Percentiles rank a stretch among this genome's conserved stretches.
Conservation (phyloP, 92 coral and sea anemone species). For the Heliopora coerulea region DNA sequence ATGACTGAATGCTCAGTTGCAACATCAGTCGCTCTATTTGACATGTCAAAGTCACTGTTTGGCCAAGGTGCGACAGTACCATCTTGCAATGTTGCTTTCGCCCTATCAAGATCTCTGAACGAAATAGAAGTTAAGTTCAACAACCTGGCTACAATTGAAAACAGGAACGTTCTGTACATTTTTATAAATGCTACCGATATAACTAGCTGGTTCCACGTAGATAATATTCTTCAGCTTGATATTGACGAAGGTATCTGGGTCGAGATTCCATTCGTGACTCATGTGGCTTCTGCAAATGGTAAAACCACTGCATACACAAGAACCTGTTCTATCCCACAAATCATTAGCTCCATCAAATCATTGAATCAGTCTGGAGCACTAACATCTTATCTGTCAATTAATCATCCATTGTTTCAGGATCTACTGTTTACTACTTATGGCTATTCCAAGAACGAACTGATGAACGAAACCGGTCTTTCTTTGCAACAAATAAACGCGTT, state of each 20-base stretch:
- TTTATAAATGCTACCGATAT: constrained; percentile 15
- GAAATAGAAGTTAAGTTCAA: constrained; percentile 22
- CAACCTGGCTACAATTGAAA: background rate
- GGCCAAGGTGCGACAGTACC: constrained; percentile 21
- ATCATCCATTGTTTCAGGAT: constrained; percentile 14
- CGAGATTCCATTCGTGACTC: constrained; percentile 30
- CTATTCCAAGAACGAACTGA: constrained; percentile 6
- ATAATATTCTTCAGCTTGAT: constrained; percentile 31
- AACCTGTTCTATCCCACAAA: constrained; percentile 34
- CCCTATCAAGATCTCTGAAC: constrained; percentile 28
- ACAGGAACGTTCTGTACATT: background rate
- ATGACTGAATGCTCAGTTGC: constrained; percentile 15
- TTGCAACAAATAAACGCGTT: background rate
- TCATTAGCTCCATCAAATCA: constrained; percentile 12
- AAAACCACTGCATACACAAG: background rate
- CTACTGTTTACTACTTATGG: constrained; percentile 23
- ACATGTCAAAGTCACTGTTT: constrained; percentile 16
- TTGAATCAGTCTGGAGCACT: constrained; percentile 28
- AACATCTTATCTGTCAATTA: background rate
- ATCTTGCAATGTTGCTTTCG: constrained; percentile 26
- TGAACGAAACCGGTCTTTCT: background rate
- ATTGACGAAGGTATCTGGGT: constrained; percentile 41
- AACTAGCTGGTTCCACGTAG: constrained; percentile 34
- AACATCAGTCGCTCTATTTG: constrained; percentile 12
- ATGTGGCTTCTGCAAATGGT: constrained; percentile 19